Evolutionary conservation across 2,113 vertebrate species (phyloP).

Genomic region (Catharus fuscescens): DNA sequence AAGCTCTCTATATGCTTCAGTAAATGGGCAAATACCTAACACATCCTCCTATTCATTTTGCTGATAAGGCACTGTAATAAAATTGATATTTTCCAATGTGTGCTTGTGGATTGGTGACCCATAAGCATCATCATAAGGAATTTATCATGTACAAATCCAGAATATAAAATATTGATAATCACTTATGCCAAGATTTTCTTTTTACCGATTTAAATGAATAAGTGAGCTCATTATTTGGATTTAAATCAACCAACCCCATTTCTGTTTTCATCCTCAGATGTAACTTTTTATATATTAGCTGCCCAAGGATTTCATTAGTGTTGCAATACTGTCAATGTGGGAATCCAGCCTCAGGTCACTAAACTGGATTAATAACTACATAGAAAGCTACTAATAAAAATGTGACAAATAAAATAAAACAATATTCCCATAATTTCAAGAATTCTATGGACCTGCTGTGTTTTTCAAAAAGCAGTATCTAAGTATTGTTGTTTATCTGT

Average conservation of each 20-base stretch:
- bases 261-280: background rate
- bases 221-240: background rate
- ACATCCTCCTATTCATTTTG: background rate
- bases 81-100: background rate
- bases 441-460: background rate
- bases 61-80: background rate
- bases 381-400: slow-evolving; percentile 23
- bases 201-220: background rate
- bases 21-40: background rate
- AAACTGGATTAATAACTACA: slow-evolving; percentile 4
- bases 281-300: background rate
- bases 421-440: background rate
- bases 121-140: background rate
- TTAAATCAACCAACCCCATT: background rate
- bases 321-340: background rate
- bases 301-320: background rate
- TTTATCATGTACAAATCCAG: background rate
- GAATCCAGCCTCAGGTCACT: slow-evolving; percentile 2
- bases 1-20: background rate
- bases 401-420: slow-evolving; percentile 12
- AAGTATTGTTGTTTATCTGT: slow-evolving; percentile 7
- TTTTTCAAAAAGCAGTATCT: slow-evolving; percentile 1
- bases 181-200: background rate
- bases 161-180: background rate
- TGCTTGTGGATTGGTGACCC: background rate